A percentile compares a stretch with the other conserved stretches of the same genome.
Evolutionary conservation across 2,888 invertebrate genomes (phyloP).

Genomic region (Pyrochroa serraticornis): DNA sequence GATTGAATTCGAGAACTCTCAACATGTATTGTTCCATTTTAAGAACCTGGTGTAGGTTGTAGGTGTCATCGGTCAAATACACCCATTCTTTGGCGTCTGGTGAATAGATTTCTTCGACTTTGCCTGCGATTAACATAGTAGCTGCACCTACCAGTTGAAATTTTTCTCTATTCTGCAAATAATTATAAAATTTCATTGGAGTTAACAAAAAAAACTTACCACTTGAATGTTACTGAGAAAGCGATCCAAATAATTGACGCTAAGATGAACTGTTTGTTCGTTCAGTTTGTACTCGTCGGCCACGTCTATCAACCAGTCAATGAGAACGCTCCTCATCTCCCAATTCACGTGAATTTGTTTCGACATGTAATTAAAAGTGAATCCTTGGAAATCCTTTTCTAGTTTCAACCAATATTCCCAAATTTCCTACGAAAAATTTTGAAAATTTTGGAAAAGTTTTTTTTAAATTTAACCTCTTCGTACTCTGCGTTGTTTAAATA

Average conservation of each 20-base stretch:
- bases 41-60: constrained; percentile 47
- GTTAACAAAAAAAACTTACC: constrained; percentile 41
- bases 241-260: constrained; percentile 52
- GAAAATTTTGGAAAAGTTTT: too few relatives aligned
- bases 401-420: constrained; percentile 13
- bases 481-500: too few relatives aligned
- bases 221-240: constrained; percentile 53
- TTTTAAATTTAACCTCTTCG: too few relatives aligned
- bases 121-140: constrained; percentile 54
- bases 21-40: constrained; percentile 54
- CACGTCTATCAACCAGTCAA: constrained; percentile 54
- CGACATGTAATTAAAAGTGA: constrained; percentile 49
- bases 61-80: constrained; percentile 50
- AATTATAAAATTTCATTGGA: background rate
- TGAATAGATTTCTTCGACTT: constrained; percentile 55
- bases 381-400: constrained; percentile 39
- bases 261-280: constrained; percentile 51
- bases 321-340: constrained; percentile 49
- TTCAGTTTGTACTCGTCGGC: constrained; percentile 51
- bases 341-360: constrained; percentile 50
- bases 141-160: constrained; percentile 55
- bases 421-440: too few relatives aligned
- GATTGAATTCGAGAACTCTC: constrained; percentile 49
- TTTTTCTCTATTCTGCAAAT: constrained; percentile 46
- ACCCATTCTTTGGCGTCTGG: constrained; percentile 52